Percentiles rank a stretch among this genome's conserved stretches.
phyloP scores from a whole-genome alignment of 1,140 invertebrate genomes.

The Drosophila suzukii region DNA sequence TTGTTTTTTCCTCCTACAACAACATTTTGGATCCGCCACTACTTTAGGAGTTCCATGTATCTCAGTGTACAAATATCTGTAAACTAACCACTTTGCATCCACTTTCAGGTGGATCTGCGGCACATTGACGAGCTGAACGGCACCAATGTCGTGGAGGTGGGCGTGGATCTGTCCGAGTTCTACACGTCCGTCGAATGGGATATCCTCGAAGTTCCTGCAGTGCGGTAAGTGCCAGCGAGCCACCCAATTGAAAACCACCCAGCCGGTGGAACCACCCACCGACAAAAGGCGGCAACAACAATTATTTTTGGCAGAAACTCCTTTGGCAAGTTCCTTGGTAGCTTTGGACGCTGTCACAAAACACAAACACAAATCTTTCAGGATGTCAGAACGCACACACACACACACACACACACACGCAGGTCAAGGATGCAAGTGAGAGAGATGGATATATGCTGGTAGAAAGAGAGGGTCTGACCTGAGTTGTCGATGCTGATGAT shows the following conservation, averaged over 20 bases:
- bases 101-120: constrained; percentile 92
- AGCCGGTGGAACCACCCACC: neutral
- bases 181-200: constrained; percentile 99
- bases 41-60: neutral
- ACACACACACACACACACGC: neutral
- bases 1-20: too few relatives aligned
- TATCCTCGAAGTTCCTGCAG: constrained; percentile 97
- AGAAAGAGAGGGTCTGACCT: constrained; percentile 4
- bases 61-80: neutral
- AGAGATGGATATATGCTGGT: constrained; percentile 2
- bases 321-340: constrained; percentile 66
- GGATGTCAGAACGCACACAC: constrained; percentile 40
- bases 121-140: constrained; percentile 94
- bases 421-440: constrained; percentile 66
- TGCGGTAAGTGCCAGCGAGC: constrained; percentile 87
- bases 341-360: constrained; percentile 72
- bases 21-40: too few relatives aligned
- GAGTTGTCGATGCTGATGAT: constrained; percentile 15
- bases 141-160: constrained; percentile 93
- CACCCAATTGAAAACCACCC: constrained; percentile 2
- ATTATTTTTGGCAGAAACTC: constrained; percentile 65
- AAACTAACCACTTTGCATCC: constrained; percentile 6
- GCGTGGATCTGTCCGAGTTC: constrained; percentile 97
- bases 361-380: constrained; percentile 75
- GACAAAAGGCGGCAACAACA: constrained; percentile 26